Conservation (phyloP, 2,113 vertebrate genomes). For the Ciconia boyciana region DNA sequence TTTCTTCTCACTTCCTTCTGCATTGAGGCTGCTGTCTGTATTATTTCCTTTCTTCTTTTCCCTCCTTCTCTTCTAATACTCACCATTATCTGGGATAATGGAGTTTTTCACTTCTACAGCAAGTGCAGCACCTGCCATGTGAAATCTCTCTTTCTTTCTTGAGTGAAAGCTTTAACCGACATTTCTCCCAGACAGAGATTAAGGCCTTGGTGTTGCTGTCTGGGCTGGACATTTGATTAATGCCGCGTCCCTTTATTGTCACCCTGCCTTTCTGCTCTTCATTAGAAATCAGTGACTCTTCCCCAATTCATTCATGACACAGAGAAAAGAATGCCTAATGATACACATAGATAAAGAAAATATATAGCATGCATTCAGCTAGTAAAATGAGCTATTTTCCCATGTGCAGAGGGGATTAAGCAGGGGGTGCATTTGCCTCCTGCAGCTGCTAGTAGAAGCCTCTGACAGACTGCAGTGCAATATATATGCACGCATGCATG, state of each 20-base stretch:
- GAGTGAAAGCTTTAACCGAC: not conserved
- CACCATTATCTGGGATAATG: not conserved
- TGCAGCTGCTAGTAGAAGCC: not conserved
- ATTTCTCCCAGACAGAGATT: constrained; percentile 12
- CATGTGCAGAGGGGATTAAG: not conserved
- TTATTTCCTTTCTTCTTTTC: constrained; percentile 2
- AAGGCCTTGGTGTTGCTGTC: not conserved
- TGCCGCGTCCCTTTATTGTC: not conserved
- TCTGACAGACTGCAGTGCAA: not conserved
- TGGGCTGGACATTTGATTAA: constrained; percentile 4
- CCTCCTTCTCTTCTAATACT: not conserved
- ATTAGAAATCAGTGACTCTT: constrained; percentile 49
- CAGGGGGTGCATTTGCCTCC: not conserved
- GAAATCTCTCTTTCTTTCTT: not conserved
- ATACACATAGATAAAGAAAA: not conserved
- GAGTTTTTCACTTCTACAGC: not conserved
- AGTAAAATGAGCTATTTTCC: constrained; percentile 7
- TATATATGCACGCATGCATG: accelerated
- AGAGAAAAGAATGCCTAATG: constrained; percentile 36
- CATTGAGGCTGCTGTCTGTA: not conserved
- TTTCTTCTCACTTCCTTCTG: not conserved
- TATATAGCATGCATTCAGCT: not conserved
- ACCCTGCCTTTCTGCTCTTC: constrained; percentile 14
- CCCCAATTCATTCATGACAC: not conserved
- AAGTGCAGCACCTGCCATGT: constrained; percentile 18